Evolutionary conservation across 2,888 invertebrate genomes (phyloP), one percentile per base, ranked within the genome.

Genomic region (Macropis europaea): DNA sequence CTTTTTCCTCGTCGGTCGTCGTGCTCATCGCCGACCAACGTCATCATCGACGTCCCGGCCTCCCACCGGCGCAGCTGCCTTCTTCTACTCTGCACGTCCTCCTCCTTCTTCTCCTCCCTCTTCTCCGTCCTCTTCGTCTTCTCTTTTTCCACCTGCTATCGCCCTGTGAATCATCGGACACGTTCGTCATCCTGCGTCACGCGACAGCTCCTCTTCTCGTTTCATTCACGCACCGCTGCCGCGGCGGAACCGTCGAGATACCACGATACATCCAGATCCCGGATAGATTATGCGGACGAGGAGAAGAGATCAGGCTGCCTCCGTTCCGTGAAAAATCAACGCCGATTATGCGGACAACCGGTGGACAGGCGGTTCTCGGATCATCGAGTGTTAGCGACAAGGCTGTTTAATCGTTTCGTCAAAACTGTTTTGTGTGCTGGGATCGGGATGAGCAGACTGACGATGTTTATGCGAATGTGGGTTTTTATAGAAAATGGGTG

Each of bases 161-260:
- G 72, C 73, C 77, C 63, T 67, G 79, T 84, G 82, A 86, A 83
- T 85, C 86, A 82, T 34, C 79, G 78, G 73, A 76, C 76, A 78
- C 79, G 83, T 72, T 73, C 67, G 52, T 62, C 73, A 54, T 72
- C 64, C 40, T 72, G 54, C 62, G 67, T 76, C 76, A 76, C 72
- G 76, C 72, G 76, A 76, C 63, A 52, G n/a, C 28, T 11, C 6
- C 67, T n/a, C 26, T 42, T 42, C 62, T 50, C 48, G 68, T 59
- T 60, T 56, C 67, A 61, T 72, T 72, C 73, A 62, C 53, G 50
- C 59, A 59, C 62, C 38, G 17, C 34, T 32, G 59, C 19, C 13
- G 36, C 34, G 17, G 24, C 26, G 47, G 11, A 22, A 38, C 32
- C 24, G 28, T 38, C 59, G 28, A 30, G 38, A 38, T 62, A 30